A percentile compares a stretch with the other conserved stretches of the same genome.
Conservation (phyloP, 2,888 invertebrate genomes). For the Drosophila merina region DNA sequence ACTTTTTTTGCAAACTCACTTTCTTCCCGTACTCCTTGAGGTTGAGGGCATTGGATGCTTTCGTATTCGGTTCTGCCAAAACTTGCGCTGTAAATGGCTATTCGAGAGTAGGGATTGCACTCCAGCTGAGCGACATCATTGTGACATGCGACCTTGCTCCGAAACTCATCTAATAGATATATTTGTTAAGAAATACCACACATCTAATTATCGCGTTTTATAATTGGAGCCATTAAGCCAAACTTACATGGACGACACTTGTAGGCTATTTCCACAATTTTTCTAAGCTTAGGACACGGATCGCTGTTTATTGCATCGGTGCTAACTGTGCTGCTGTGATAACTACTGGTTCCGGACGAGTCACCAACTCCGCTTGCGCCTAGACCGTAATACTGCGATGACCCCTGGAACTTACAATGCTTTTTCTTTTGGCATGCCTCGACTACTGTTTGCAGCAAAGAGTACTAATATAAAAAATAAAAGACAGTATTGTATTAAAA, state of each 20-base stretch:
- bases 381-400: conserved; percentile 92
- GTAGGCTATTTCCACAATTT: conserved; percentile 97
- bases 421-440: conserved; percentile 97
- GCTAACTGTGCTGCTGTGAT: conserved; percentile 82
- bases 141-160: conserved; percentile 96
- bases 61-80: conserved; percentile 96
- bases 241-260: conserved; percentile 98
- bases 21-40: conserved; percentile 93
- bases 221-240: neutral
- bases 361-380: conserved; percentile 85
- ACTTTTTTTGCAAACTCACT: conserved; percentile 86
- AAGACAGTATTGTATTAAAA: neutral
- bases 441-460: conserved; percentile 96
- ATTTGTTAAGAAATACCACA: neutral
- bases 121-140: conserved; percentile 94
- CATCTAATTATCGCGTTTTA: neutral
- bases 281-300: conserved; percentile 95
- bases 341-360: conserved; percentile 81
- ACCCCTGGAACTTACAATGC: conserved; percentile 95
- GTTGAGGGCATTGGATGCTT: conserved; percentile 94
- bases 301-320: conserved; percentile 84
- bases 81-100: conserved; percentile 96
- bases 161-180: conserved; percentile 92
- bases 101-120: conserved; percentile 94
- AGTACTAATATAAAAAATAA: conserved; percentile 86